These are phyloP conservation scores for Brachyhypopomus occidentalis DNA, from an alignment of 2,113 vertebrate species.

Conservation along the genomic window DNA sequence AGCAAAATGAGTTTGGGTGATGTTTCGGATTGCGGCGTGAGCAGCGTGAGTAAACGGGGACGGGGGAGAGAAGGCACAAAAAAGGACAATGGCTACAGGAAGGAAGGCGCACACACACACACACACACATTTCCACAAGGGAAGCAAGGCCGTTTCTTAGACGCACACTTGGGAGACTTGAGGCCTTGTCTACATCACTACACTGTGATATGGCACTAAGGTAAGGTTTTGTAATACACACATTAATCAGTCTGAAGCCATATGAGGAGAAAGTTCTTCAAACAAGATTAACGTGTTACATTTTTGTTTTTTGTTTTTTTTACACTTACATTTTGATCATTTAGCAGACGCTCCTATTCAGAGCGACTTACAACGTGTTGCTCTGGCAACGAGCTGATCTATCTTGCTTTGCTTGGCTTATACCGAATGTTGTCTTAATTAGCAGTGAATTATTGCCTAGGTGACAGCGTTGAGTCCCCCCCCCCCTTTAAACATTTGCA, in stretches of 20 bases:
- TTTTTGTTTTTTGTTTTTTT: no score
- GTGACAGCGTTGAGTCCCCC: not conserved
- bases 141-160: not conserved
- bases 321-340: no score
- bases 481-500: not conserved
- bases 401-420: not conserved
- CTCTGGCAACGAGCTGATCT: not conserved
- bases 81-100: slow-evolving; percentile 38
- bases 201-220: not conserved
- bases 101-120: slow-evolving; percentile 34
- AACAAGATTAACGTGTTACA: not conserved
- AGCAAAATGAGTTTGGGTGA: slow-evolving; percentile 15
- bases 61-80: slow-evolving; percentile 25
- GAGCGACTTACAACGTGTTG: not conserved
- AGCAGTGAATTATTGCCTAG: not conserved
- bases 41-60: slow-evolving; percentile 1
- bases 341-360: no score
- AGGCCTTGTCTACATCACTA: not conserved
- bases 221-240: not conserved
- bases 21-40: not conserved
- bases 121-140: not conserved
- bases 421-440: not conserved
- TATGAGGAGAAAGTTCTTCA: not conserved
- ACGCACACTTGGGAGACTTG: not conserved
- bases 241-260: no score